A percentile compares a stretch with the other conserved stretches of the same genome.
Conservation (phyloP, 2,113 vertebrate genomes). For the Lampris megalopsis region DNA sequence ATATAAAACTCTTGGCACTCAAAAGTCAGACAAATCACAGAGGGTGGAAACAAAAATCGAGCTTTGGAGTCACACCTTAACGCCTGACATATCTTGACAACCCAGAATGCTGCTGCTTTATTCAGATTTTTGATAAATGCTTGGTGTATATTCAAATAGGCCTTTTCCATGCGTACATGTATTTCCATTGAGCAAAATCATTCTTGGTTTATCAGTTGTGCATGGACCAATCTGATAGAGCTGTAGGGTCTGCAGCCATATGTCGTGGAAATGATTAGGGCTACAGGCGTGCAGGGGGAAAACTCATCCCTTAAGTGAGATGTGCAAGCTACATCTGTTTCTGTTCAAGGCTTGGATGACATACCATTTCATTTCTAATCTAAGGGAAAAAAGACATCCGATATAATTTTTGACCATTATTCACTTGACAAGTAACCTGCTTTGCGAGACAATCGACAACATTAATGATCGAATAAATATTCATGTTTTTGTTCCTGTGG, state of each 20-base stretch:
- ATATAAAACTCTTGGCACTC: no score
- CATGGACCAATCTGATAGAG: conserved; percentile 51
- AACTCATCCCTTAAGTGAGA: conserved; percentile 59
- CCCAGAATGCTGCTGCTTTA: not conserved
- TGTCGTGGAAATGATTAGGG: conserved; percentile 65
- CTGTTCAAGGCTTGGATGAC: conserved; percentile 35
- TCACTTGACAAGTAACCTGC: not conserved
- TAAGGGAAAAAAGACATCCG: conserved; percentile 47
- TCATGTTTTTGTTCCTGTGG: not conserved
- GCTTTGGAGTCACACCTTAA: no score
- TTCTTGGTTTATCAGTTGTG: conserved; percentile 42
- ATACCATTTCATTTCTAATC: conserved; percentile 35
- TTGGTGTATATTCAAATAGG: not conserved
- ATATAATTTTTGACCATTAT: conserved; percentile 24
- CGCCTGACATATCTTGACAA: not conserved
- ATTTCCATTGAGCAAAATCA: conserved; percentile 55
- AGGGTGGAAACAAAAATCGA: no score
- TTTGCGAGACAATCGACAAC: conserved; percentile 5
- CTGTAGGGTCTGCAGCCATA: conserved; percentile 68
- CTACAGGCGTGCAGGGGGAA: conserved; percentile 62
- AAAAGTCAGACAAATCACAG: no score
- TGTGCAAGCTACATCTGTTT: conserved; percentile 64
- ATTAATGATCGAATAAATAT: not conserved
- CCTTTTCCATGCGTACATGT: conserved; percentile 20
- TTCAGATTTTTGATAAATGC: conserved; percentile 15